Evolutionary conservation across 2,797 vertebrate species (phyloP), one percentile per base, ranked within the genome.

Genomic region (Tachyglossus aculeatus): DNA sequence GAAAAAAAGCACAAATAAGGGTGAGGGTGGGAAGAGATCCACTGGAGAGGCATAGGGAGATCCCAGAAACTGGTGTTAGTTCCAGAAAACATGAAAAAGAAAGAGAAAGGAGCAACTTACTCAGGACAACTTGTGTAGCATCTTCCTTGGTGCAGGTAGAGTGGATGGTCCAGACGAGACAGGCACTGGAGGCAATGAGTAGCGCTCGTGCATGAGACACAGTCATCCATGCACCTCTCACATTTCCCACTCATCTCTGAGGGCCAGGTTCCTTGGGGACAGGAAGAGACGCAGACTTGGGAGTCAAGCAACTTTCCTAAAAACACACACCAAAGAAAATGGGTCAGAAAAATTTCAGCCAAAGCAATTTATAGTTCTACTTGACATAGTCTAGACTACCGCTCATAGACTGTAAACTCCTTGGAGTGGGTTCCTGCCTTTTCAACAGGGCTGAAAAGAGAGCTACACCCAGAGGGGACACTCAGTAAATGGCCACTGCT

Each of bases 81-180:
- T 12, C 13, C 21, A 45, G 43, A 25, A 2, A 44, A 14, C 12
- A 3, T 6, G 4, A 44, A 4, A 22, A 8, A 24, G 4, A 21
- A 34, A 15, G 25, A 39, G 19, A 31, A 41, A 33, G 54, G 12
- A 18, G 1, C 21, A 14, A 86, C 85, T 87, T 88, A 97, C 96
- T 89, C 91, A 14, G 91, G 92, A 70, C 96, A 98, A 12, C 87
- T 77, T 31, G 59, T 78, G 56, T 95, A 92, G 82, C 96, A 98
- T 64, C 59, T 85, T 56, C 94, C 95, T 2, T 88, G 25, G n/a
- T 96, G 88, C 76, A 98, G 91, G 82, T 94, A 91, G 37, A 93
- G 91, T 0, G 22, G 24, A 5, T 10, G 45, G 5, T 78, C 81
- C 1, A 21, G 32, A 48, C 44, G 79, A 10, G n/a, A 22, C 29